Base-by-base conservation (phyloP, 2,888 invertebrate genomes). In the Allolobophora icterica region DNA sequence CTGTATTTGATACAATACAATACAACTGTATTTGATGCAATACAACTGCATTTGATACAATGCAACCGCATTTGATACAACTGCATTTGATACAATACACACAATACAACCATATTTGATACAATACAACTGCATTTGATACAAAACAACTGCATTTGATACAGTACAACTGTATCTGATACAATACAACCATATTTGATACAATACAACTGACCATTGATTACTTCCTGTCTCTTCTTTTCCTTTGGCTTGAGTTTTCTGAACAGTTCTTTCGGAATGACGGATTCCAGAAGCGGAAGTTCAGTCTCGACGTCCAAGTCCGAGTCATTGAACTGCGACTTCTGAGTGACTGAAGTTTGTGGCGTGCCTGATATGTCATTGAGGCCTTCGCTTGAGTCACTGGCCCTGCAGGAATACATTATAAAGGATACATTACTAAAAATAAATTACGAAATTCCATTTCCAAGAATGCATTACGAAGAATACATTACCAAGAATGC, bases 151-250 rank as follows among this genome's bases (percentile, higher is more conserved):
- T n/a, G n/a, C n/a, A n/a, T n/a, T n/a, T n/a, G n/a, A n/a, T n/a
- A n/a, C n/a, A n/a, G n/a, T n/a, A n/a, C n/a, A n/a, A n/a, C n/a
- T n/a, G n/a, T n/a, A n/a, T n/a, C n/a, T n/a, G n/a, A n/a, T n/a
- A n/a, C n/a, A n/a, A n/a, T n/a, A n/a, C n/a, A n/a, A n/a, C n/a
- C n/a, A n/a, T n/a, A n/a, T n/a, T n/a, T n/a, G n/a, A n/a, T n/a
- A n/a, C n/a, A n/a, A n/a, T n/a, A n/a, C n/a, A n/a, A 35, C 19
- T 87, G 35, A 34, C 98, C 98, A 96, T 98, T 98, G 92, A 98
- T 97, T 94, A 98, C 97, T 96, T 98, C 98, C 95, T 98, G 98
- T 94, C 98, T 96, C 95, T 98, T 98, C 96, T 97, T 97, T 95
- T 98, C 98, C 94, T 97, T 97, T 92, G 97, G 97, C 94, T 97